Evolutionary conservation across 37 sponge, comb jelly and placozoan species (phyloP).

Genomic region (Eunapius fragilis): DNA sequence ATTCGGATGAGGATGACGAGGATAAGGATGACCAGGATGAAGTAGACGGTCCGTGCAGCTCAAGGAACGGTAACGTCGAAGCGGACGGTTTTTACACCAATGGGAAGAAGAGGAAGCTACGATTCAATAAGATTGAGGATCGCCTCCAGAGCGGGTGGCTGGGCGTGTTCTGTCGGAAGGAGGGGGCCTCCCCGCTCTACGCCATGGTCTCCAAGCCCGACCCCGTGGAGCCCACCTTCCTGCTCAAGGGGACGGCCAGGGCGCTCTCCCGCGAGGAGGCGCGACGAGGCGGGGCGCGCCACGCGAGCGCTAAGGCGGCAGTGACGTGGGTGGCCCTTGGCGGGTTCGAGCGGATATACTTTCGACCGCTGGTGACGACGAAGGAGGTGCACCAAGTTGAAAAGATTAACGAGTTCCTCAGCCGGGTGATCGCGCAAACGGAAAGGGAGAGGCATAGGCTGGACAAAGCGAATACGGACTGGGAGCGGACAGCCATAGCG

Average conservation of each 20-base stretch:
- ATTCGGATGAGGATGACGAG: neutral
- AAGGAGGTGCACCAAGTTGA: too few species aligned
- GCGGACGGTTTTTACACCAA: neutral
- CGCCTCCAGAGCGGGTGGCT: neutral
- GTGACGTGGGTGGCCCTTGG: slow-evolving; percentile 73
- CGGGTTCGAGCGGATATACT: slow-evolving; percentile 47
- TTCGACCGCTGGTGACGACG: slow-evolving; percentile 30
- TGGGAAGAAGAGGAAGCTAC: neutral
- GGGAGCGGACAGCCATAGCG: slow-evolving; percentile 41
- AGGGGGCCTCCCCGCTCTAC: neutral
- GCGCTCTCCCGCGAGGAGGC: slow-evolving; percentile 36
- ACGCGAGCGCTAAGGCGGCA: slow-evolving; percentile 56
- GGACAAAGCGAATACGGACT: neutral
- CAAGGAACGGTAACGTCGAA: neutral
- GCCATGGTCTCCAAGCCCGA: neutral
- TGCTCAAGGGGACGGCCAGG: slow-evolving; percentile 73
- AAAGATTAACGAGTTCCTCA: neutral
- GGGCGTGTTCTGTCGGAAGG: neutral
- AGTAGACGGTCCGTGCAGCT: too few species aligned
- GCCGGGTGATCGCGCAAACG: slow-evolving; percentile 14
- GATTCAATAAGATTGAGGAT: neutral
- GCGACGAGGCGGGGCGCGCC: neutral
- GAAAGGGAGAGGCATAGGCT: slow-evolving; percentile 32
- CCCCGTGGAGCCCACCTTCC: slow-evolving; percentile 30
- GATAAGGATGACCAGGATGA: neutral